Evolutionary conservation across 2,888 invertebrate species (phyloP).

Genomic region (Pegoplata infirma): DNA sequence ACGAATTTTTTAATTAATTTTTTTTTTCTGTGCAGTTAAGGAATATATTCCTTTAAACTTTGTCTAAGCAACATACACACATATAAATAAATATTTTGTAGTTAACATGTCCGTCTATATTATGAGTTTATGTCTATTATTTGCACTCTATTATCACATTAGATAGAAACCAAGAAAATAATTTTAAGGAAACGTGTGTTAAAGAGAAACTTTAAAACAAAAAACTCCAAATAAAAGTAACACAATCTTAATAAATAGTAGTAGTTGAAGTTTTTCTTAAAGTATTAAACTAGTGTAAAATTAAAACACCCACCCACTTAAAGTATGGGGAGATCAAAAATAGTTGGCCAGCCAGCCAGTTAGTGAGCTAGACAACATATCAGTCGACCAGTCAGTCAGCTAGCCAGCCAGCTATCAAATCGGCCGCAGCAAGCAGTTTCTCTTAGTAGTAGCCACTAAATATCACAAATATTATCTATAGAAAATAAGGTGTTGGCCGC

Average conservation of each 20-base stretch:
- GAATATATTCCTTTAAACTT: not conserved
- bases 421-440: slow-evolving; percentile 14
- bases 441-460: slow-evolving; percentile 61
- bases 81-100: not conserved
- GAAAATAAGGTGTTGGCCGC: slow-evolving; percentile 61
- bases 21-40: too few relatives aligned
- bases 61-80: too few relatives aligned
- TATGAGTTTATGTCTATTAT: slow-evolving; percentile 73
- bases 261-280: too few relatives aligned
- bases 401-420: slow-evolving; percentile 2
- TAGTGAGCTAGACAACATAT: slow-evolving; percentile 38
- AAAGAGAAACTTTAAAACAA: slow-evolving; percentile 26
- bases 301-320: slow-evolving; percentile 60
- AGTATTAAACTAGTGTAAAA: slow-evolving; percentile 56
- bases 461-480: slow-evolving; percentile 60
- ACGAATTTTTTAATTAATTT: too few relatives aligned
- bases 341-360: slow-evolving; percentile 26
- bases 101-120: slow-evolving; percentile 11
- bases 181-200: slow-evolving; percentile 47
- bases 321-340: slow-evolving; percentile 25
- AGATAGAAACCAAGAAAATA: slow-evolving; percentile 71
- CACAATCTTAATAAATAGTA: slow-evolving; percentile 37
- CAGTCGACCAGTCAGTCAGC: slow-evolving; percentile 5
- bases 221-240: too few relatives aligned
- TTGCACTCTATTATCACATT: slow-evolving; percentile 78